Percentiles rank a stretch among this genome's conserved stretches.
phyloP scores from a whole-genome alignment of 2,113 vertebrate genomes.

The Cacatua alba region DNA sequence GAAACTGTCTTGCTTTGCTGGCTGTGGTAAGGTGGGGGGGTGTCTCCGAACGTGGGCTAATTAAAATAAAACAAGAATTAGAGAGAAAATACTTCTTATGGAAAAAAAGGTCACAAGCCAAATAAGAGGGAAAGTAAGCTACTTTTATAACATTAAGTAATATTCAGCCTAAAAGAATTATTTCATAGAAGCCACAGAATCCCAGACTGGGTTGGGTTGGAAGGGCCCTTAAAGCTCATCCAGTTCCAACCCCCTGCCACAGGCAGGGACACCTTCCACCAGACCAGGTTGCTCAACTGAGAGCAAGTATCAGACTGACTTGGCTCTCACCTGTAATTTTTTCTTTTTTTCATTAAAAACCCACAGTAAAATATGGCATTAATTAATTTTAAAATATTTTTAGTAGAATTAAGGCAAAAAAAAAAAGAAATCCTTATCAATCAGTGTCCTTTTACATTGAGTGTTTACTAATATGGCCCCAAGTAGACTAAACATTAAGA shows the following conservation, averaged over 20 bases:
- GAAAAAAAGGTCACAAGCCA: neutral
- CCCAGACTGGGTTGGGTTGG: neutral
- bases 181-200: neutral
- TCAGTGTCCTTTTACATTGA: neutral
- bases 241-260: neutral
- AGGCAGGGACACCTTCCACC: neutral
- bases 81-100: neutral
- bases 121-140: neutral
- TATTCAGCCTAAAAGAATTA: neutral
- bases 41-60: constrained; percentile 47
- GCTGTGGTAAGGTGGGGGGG: neutral
- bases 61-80: neutral
- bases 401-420: neutral
- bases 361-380: neutral
- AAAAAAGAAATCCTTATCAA: neutral
- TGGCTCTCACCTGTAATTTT: neutral
- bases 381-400: neutral
- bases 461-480: neutral
- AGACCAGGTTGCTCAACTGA: neutral
- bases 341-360: neutral
- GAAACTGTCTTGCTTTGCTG: constrained; percentile 57
- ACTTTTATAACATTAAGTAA: neutral
- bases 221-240: neutral
- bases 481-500: neutral
- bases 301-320: neutral